Base-by-base conservation (phyloP, 2,797 vertebrate genomes). In the Micrastur ruficollis region DNA sequence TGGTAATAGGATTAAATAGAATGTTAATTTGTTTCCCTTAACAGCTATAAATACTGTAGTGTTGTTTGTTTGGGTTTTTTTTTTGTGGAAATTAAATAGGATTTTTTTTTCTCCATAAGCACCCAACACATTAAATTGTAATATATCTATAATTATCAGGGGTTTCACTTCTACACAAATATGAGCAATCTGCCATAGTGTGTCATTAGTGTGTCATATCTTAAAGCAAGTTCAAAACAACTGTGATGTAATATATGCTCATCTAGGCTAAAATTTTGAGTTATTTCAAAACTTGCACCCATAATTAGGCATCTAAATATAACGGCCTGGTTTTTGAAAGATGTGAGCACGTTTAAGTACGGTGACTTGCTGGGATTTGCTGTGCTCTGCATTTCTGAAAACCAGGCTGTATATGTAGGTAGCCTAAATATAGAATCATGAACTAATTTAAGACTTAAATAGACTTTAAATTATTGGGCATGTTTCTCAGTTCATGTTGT, bases 251-350 rank as follows among this genome's bases (percentile, higher is more conserved):
- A 65, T 23, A 3, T 21, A 21, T 38, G 67, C 42, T 71, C 72
- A 50, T 71, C 34, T 68, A 58, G 78, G 66, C 67, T 85, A 26
- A 90, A 89, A 85, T 80, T 68, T 79, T 75, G 59, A 65, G 38
- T 86, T 87, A 8, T 7, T 76, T 83, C 49, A 73, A 67, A 61
- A 62, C 59, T 67, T 42, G 26, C 62, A 85, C 74, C 67, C 47
- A 21, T 94, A 93, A 90, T 96, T 94, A 92, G 63, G 32, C 34
- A 67, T 62, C 92, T 95, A 96, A 95, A 96, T 95, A 87, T 93
- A 96, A 82, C 8, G 52, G 73, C 95, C 95, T 96, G 86, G 20
- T 94, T 95, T 95, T 52, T 38, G 31, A 13, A 67, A 83, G 73
- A 73, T 38, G 38, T 18, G 58, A 93, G 85, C 19, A 12, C 32